phyloP scores from a whole-genome alignment of 2,888 invertebrate genomes.

The Ecliptopera silaceata region DNA sequence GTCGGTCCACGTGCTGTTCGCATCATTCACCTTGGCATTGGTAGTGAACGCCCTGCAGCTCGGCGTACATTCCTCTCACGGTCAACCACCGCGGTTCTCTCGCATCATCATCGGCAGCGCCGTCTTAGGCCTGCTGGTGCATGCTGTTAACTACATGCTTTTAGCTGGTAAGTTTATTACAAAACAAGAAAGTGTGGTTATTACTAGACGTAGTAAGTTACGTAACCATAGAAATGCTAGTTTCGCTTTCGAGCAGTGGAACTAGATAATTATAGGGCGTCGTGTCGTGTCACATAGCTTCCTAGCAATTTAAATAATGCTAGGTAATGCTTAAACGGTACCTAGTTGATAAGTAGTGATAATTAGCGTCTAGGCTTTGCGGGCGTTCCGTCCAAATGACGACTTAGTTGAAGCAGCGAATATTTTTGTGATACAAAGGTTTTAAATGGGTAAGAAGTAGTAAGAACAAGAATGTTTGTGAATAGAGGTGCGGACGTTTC shows the following conservation, averaged over 20 bases:
- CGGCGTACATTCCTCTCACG: constrained; percentile 85
- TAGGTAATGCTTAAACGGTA: constrained; percentile 7
- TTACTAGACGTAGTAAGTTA: constrained; percentile 8
- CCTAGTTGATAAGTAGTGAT: background rate
- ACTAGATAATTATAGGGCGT: constrained; percentile 9
- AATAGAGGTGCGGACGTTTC: too few species aligned
- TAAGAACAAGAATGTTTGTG: too few species aligned
- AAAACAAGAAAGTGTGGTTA: background rate
- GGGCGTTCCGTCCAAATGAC: constrained; percentile 3
- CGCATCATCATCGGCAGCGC: constrained; percentile 89
- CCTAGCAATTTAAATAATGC: constrained; percentile 16
- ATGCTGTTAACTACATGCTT: constrained; percentile 90
- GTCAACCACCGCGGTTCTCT: constrained; percentile 82
- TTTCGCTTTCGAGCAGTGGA: constrained; percentile 7
- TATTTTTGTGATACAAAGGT: background rate
- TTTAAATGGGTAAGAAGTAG: too few species aligned
- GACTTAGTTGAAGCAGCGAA: background rate
- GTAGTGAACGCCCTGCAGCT: constrained; percentile 92
- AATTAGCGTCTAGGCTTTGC: constrained; percentile 1
- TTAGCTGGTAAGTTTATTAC: constrained; percentile 85
- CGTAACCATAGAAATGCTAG: constrained; percentile 1
- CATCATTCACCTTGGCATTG: constrained; percentile 91
- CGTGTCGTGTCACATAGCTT: constrained; percentile 13
- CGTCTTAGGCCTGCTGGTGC: constrained; percentile 89
- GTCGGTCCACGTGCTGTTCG: constrained; percentile 91